Evolutionary conservation across 2,113 vertebrate species (phyloP).

Genomic region (Serilophus lunatus): DNA sequence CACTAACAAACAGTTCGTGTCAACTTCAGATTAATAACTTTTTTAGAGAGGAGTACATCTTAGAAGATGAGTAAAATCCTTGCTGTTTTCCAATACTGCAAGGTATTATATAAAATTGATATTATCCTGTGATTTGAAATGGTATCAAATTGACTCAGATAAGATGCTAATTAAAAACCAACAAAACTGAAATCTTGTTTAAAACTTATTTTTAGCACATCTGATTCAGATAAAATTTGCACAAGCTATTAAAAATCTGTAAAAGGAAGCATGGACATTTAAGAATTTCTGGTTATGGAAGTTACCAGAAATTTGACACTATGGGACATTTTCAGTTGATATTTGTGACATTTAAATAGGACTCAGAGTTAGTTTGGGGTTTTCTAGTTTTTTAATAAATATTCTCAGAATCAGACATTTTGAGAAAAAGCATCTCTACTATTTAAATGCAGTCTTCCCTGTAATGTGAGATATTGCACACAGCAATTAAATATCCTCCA

Average conservation of each 20-base stretch:
- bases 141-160: neutral
- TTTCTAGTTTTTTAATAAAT: neutral
- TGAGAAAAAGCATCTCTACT: neutral
- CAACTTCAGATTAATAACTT: neutral
- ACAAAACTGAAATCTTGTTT: neutral
- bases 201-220: neutral
- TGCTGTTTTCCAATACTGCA: neutral
- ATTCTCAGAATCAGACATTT: neutral
- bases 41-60: neutral
- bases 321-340: neutral
- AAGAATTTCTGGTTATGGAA: neutral
- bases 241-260: neutral
- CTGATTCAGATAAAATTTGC: neutral
- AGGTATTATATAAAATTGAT: neutral
- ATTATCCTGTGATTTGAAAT: neutral
- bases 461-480: neutral
- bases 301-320: neutral
- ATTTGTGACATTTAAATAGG: slow-evolving; percentile 19
- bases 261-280: neutral
- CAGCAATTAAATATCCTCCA: neutral
- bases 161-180: neutral
- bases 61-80: neutral
- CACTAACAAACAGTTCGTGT: neutral
- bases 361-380: neutral
- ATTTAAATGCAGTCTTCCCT: neutral